These are phyloP conservation scores for Eutolmus rufibarbis DNA, from an alignment of 2,888 invertebrate species.

Conservation along the genomic window DNA sequence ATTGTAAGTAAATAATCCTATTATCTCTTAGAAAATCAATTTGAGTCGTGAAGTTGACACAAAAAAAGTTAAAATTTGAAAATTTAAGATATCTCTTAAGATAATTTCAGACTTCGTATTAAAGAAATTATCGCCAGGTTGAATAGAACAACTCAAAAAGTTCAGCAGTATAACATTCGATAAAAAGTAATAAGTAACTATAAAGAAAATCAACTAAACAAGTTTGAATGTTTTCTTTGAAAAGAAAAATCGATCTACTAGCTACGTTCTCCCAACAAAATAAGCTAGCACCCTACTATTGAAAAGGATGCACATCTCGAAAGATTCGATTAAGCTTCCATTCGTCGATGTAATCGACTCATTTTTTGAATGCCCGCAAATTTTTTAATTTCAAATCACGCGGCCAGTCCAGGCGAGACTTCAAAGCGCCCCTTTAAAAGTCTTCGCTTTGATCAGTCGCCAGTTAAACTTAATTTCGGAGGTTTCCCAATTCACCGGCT, in stretches of 20 bases:
- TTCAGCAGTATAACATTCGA: too few species aligned
- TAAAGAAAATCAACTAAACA: background rate
- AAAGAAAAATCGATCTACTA: background rate
- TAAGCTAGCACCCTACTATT: background rate
- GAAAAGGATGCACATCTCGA: background rate
- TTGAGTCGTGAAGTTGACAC: too few species aligned
- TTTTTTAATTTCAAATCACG: background rate
- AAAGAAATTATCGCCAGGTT: too few species aligned
- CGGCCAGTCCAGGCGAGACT: background rate
- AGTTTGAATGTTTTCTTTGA: background rate
- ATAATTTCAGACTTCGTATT: too few species aligned
- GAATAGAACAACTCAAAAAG: too few species aligned
- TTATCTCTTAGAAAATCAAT: too few species aligned
- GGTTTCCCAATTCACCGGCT: background rate
- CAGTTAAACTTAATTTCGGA: constrained; percentile 25
- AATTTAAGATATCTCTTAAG: too few species aligned
- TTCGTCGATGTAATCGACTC: background rate
- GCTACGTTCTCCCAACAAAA: background rate
- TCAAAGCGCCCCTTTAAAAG: background rate
- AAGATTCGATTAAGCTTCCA: background rate
- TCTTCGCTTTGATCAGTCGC: constrained; percentile 16
- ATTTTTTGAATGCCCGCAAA: background rate
- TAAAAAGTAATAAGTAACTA: too few species aligned
- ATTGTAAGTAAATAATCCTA: too few species aligned
- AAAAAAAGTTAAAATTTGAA: too few species aligned